A percentile compares a stretch with the other conserved stretches of the same genome.
These are phyloP conservation scores for Chrysolina oricalcia DNA, from an alignment of 2,888 invertebrate species.

Conservation along the genomic window DNA sequence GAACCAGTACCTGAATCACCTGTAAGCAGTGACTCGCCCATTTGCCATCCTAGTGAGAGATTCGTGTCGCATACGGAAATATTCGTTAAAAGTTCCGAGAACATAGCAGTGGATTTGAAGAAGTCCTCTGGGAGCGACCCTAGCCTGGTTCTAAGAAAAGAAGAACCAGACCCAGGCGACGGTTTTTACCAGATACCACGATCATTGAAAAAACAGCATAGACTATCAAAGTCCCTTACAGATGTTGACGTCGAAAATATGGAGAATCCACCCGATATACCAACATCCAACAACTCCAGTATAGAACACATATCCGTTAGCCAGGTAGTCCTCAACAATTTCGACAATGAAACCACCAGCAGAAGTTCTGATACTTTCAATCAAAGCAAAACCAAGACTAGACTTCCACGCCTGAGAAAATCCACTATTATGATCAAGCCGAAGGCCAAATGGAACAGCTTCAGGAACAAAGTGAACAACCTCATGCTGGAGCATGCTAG, in stretches of 20 bases:
- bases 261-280: constrained; percentile 42
- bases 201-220: constrained; percentile 59
- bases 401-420: constrained; percentile 62
- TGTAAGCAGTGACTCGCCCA: constrained; percentile 32
- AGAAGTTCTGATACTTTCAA: constrained; percentile 58
- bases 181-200: constrained; percentile 69
- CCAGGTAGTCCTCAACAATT: constrained; percentile 58
- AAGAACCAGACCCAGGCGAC: constrained; percentile 57
- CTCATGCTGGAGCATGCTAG: constrained; percentile 67
- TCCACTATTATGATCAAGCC: constrained; percentile 61
- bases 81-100: constrained; percentile 52
- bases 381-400: constrained; percentile 63
- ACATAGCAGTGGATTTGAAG: constrained; percentile 53
- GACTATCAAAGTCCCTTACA: constrained; percentile 67
- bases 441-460: constrained; percentile 65
- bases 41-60: constrained; percentile 54
- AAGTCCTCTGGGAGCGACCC: constrained; percentile 69
- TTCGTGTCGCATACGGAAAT: constrained; percentile 58
- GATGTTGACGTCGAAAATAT: constrained; percentile 66
- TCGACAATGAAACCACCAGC: constrained; percentile 31
- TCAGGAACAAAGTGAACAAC: constrained; percentile 67
- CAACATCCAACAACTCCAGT: constrained; percentile 63
- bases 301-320: constrained; percentile 69
- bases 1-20: neutral
- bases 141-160: constrained; percentile 59